Base-by-base conservation (phyloP, 2,888 invertebrate species). In the Noctua janthina region DNA sequence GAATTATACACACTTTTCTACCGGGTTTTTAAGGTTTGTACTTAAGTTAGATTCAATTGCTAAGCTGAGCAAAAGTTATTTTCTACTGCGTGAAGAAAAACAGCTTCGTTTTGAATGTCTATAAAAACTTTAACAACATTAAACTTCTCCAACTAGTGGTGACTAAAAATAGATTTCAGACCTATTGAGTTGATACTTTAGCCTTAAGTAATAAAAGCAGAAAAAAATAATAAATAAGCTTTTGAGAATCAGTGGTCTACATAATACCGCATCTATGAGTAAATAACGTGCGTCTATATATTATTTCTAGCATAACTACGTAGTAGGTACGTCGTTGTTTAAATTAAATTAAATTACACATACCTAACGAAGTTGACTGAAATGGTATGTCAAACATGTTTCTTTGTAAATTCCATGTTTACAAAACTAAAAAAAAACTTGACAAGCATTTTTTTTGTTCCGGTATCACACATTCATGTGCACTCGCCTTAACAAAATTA, bases 401-500 rank as follows among this genome's bases (percentile, higher is more conserved):
- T 56, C 6, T 13, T 17, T 23, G 13, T 17, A 74, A 56, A 54
- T 15, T 54, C 35, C 8, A 1, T 5, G 29, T 23, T 15, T 2
- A 39, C 1, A 51, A 20, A 59, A 46, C 4, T 23, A 17, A n/a
- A 64, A 76, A 75, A 62, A 51, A 17, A 20, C 39, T 20, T 29
- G 13, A 17, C 2, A 23, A 13, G 0, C 0, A 0, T 6, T 4
- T 29, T 11, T 20, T 43, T n/a, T 67, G 20, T 62, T 87, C 69
- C 64, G 72, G 54, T 59, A 70, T 49, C n/a, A 43, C 23, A 66
- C 72, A 62, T 59, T 67, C 23, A 69, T 88, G 81, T 88, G 69
- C 68, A 84, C 78, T 62, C 6, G 70, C 78, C 82, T 70, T 84
- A 80, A 83, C 10, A 76, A 29, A 71, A 81, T 81, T 76, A 82